Evolutionary conservation across 1,140 invertebrate species (phyloP), one percentile per base, ranked within the genome.

Genomic region (Drosophila mayri): DNA sequence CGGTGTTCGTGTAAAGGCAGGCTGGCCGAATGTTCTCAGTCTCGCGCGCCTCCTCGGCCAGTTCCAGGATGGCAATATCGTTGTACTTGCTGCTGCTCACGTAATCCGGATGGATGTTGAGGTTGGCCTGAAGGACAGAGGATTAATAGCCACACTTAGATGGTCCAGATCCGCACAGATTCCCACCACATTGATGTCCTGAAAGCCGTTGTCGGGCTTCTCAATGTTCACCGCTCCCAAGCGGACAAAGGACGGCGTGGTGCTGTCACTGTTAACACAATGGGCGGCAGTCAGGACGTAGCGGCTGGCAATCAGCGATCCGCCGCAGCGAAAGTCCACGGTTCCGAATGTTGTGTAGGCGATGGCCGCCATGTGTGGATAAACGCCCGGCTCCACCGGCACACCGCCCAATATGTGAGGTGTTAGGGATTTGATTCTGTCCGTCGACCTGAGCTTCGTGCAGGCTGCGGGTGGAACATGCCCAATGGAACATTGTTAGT

Each of bases 231-330:
- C 68, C 3, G 81, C 60, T 28, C 91, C 91, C 37, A 92, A 43
- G 0, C 91, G 86, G 8, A 87, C 91, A 41, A 78, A 76, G 5
- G 57, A 25, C 4, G 91, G 90, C 2, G 12, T 25, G 2, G 18
- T 43, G 9, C 35, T 43, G 12, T 52, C 37, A 11, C 54, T 63
- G 8, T 80, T 94, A 7, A 97, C 92, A 76, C 97, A 98, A 86
- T 98, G 97, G 8, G 96, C 96, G 1, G 97, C 97, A 0, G 97
- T 97, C 12, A 94, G 66, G 14, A 94, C 91, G 54, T 92, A 93
- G 28, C 92, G 80, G 6, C 73, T 77, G 57, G 83, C 92, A 59
- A 94, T 94, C 49, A 94, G 63, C 12, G 93, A 93, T 12, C 93
- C 93, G 7, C 93, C 93, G 57, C 94, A 94, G 57, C 93, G 90